Conservation (phyloP, 2,797 vertebrate genomes). For the Chromis chromis region DNA sequence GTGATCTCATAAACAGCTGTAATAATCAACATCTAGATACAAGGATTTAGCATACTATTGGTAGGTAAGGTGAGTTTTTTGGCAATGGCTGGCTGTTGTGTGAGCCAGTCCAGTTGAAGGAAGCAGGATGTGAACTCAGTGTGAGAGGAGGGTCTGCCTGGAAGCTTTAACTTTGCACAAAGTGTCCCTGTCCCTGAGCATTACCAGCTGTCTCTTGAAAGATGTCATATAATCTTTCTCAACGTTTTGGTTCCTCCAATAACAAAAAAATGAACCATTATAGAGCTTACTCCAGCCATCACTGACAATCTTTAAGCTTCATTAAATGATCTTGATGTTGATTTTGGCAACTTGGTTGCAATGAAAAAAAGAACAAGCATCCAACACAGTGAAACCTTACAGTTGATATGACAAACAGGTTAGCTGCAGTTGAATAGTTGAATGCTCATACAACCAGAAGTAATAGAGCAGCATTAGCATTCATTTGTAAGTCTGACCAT, state of each 20-base stretch:
- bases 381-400: too few relatives aligned
- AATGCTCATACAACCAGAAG: too few relatives aligned
- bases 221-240: neutral
- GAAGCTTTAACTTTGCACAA: neutral
- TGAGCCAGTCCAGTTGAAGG: neutral
- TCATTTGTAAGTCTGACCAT: too few relatives aligned
- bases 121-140: neutral
- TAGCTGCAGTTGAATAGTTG: too few relatives aligned
- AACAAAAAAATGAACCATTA: too few relatives aligned
- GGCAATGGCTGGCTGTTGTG: neutral
- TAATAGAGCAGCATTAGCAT: too few relatives aligned
- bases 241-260: neutral
- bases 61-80: neutral
- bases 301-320: too few relatives aligned
- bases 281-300: too few relatives aligned
- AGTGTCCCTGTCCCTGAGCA: conserved; percentile 9
- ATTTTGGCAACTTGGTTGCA: too few relatives aligned
- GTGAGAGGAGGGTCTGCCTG: conserved; percentile 12
- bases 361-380: too few relatives aligned
- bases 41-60: neutral
- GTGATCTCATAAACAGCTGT: neutral
- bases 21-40: conserved; percentile 15
- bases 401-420: too few relatives aligned
- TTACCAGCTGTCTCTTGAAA: conserved; percentile 10
- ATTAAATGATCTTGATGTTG: too few relatives aligned